Percentiles rank a stretch among this genome's conserved stretches.
Conservation (phyloP, 2,888 invertebrate species). For the Cynaeus angustus region DNA sequence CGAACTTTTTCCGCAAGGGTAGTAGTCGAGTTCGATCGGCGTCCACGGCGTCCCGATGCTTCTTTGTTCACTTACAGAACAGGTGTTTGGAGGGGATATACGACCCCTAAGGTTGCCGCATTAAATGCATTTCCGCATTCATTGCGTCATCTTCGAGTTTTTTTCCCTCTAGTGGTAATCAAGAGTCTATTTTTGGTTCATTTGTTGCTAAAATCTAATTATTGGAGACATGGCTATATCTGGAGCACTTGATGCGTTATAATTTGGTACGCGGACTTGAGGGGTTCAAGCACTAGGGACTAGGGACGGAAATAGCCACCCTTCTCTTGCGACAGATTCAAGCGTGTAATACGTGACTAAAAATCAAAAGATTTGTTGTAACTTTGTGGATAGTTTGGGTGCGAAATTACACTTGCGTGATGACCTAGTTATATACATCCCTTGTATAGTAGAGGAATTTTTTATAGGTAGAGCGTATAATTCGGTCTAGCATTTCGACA, state of each 20-base stretch:
- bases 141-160: conserved; percentile 3
- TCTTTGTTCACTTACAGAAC: conserved; percentile 62
- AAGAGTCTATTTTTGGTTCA: conserved; percentile 5
- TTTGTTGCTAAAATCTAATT: conserved; percentile 22
- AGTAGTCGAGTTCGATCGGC: conserved; percentile 61
- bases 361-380: conserved; percentile 28
- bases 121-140: conserved; percentile 34
- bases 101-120: conserved; percentile 25
- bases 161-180: not conserved
- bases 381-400: not conserved
- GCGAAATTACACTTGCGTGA: not conserved
- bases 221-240: conserved; percentile 17
- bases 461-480: not conserved
- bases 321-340: conserved; percentile 9
- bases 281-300: conserved; percentile 17
- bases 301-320: conserved; percentile 40
- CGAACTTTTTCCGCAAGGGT: conserved; percentile 51
- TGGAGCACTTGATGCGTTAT: conserved; percentile 32
- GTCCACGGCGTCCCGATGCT: conserved; percentile 63
- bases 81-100: conserved; percentile 61
- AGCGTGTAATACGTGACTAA: conserved; percentile 36
- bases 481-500: too few relatives aligned
- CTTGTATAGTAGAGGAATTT: not conserved
- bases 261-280: conserved; percentile 18
- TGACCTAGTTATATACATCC: not conserved